Percentiles rank a stretch among this genome's conserved stretches.
Conservation (phyloP, 2,797 vertebrate species). For the Silurus aristotelis region DNA sequence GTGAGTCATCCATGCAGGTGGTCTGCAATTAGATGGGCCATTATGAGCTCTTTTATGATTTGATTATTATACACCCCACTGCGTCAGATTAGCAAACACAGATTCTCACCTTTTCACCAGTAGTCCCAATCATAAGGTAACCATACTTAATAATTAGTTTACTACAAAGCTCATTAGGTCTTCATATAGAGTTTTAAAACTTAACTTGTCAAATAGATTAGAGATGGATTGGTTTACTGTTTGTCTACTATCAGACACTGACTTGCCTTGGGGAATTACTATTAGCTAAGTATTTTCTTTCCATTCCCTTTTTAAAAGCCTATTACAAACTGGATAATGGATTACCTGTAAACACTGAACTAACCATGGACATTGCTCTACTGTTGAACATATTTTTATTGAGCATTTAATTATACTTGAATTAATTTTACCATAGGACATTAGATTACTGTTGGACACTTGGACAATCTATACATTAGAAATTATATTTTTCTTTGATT, state of each 20-base stretch:
- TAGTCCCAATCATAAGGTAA: constrained; percentile 1
- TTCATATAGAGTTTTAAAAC: not conserved
- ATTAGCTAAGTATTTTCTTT: not conserved
- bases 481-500: not conserved
- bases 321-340: not conserved
- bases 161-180: not conserved
- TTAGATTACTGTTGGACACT: not conserved
- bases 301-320: not conserved
- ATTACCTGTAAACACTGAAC: not conserved
- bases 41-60: constrained; percentile 29
- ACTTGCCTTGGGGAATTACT: not conserved
- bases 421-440: not conserved
- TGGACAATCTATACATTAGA: not conserved
- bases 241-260: not conserved
- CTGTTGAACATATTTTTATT: not conserved
- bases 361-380: not conserved
- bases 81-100: not conserved
- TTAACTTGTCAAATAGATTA: not conserved
- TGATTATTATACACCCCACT: constrained; percentile 25
- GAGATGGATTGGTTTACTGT: not conserved
- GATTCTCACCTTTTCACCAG: constrained; percentile 5
- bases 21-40: constrained; percentile 19
- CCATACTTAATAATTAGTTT: not conserved
- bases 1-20: constrained; percentile 11
- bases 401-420: not conserved